A percentile compares a stretch with the other conserved stretches of the same genome.
Conservation (phyloP, 1,140 invertebrate species). For the Cylas formicarius region DNA sequence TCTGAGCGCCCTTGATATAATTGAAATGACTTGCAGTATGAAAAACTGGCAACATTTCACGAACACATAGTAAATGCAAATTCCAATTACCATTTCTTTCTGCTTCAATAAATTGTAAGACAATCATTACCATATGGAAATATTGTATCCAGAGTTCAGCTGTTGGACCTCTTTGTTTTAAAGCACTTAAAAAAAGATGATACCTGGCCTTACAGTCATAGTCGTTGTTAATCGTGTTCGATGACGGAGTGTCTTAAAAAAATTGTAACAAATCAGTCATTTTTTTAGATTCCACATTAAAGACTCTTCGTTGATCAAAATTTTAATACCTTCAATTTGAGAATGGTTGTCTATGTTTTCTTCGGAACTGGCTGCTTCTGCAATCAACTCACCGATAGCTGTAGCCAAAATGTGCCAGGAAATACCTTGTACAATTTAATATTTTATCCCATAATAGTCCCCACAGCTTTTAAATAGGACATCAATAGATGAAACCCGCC, state of each 20-base stretch:
- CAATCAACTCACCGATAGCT: conserved; percentile 4
- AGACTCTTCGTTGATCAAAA: conserved; percentile 7
- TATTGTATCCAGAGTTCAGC: conserved; percentile 38
- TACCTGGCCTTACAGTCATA: background rate
- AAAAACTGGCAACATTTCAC: conserved; percentile 40
- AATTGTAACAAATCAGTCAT: background rate
- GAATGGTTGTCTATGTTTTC: conserved; percentile 5
- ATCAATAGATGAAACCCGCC: conserved; percentile 4
- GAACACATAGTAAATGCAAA: conserved; percentile 26
- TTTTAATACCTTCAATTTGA: conserved; percentile 1
- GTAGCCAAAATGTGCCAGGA: conserved; percentile 3
- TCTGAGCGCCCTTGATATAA: conserved; percentile 36
- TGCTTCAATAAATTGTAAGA: conserved; percentile 34
- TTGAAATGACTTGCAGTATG: conserved; percentile 38
- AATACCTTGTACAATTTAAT: conserved; percentile 7
- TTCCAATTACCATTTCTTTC: conserved; percentile 37
- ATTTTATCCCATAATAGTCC: conserved; percentile 4
- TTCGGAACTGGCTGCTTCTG: conserved; percentile 1
- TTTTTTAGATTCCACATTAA: conserved; percentile 1
- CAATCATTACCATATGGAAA: conserved; percentile 28
- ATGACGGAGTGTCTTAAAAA: no score
- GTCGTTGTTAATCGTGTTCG: no score
- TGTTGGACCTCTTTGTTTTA: conserved; percentile 25
- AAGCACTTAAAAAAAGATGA: background rate
- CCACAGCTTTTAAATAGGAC: conserved; percentile 4